A percentile compares a stretch with the other conserved stretches of the same genome.
Conservation (phyloP, 2,113 vertebrate species). For the Bos javanicus region DNA sequence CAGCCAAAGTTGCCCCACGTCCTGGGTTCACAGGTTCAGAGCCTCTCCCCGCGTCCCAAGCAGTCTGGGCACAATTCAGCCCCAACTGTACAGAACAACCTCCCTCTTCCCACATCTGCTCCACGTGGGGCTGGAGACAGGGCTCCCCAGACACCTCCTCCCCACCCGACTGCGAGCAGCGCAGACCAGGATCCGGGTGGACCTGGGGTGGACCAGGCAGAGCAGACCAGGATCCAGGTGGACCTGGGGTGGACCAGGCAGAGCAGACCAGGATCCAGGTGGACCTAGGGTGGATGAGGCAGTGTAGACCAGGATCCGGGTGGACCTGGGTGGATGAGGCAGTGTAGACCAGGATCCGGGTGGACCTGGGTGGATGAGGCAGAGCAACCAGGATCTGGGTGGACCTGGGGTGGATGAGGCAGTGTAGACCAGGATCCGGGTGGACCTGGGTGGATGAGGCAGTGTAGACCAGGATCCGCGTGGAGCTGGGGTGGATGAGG, state of each 20-base stretch:
- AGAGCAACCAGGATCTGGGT: too few species aligned
- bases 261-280: too few species aligned
- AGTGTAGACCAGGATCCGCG: too few species aligned
- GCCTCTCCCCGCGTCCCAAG: background rate
- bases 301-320: too few species aligned
- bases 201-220: fast-evolving
- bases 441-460: background rate
- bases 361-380: fast-evolving
- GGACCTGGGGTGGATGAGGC: fast-evolving
- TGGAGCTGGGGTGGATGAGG: fast-evolving
- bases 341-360: fast-evolving
- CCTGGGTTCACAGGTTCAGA: fast-evolving
- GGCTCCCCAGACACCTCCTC: background rate
- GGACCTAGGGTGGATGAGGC: fast-evolving
- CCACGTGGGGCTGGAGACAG: background rate
- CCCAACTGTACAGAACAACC: background rate
- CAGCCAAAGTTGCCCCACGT: background rate
- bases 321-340: fast-evolving
- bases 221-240: fast-evolving
- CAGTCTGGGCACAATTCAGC: background rate
- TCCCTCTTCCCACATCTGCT: background rate
- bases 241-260: fast-evolving
- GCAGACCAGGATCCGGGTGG: background rate
- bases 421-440: fast-evolving
- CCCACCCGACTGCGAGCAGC: fast-evolving